phyloP scores from a whole-genome alignment of 2,797 vertebrate species.

The Gobio occitaniae region DNA sequence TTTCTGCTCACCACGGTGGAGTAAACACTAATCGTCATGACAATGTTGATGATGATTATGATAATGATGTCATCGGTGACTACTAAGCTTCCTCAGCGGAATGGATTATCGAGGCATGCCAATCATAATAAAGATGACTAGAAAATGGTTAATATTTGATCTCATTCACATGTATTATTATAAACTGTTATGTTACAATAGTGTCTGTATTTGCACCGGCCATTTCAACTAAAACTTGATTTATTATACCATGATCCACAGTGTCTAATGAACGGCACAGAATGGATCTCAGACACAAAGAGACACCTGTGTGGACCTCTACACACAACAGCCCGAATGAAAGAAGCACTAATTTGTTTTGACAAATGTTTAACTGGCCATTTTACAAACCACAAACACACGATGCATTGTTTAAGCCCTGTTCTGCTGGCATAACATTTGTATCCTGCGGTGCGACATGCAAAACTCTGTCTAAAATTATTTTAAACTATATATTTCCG shows the following conservation, averaged over 20 bases:
- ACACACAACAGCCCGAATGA: conserved; percentile 10
- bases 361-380: conserved; percentile 31
- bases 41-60: conserved; percentile 28
- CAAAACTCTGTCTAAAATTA: not conserved
- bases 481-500: not conserved
- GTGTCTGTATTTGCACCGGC: not conserved
- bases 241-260: not conserved
- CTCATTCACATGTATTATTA: not conserved
- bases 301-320: conserved; percentile 26
- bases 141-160: not conserved
- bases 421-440: conserved; percentile 5
- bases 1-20: not conserved
- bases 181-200: not conserved
- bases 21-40: conserved; percentile 11
- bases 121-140: not conserved
- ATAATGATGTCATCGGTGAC: conserved; percentile 32
- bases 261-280: not conserved
- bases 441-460: conserved; percentile 28
- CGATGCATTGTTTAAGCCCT: conserved; percentile 41
- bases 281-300: not conserved
- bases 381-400: conserved; percentile 48
- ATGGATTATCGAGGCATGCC: conserved; percentile 11
- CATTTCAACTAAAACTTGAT: not conserved
- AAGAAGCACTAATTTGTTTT: conserved; percentile 48
- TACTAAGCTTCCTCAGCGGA: conserved; percentile 19